Base-by-base conservation (phyloP, 2,888 invertebrate species). In the Dryadula phaetusa region DNA sequence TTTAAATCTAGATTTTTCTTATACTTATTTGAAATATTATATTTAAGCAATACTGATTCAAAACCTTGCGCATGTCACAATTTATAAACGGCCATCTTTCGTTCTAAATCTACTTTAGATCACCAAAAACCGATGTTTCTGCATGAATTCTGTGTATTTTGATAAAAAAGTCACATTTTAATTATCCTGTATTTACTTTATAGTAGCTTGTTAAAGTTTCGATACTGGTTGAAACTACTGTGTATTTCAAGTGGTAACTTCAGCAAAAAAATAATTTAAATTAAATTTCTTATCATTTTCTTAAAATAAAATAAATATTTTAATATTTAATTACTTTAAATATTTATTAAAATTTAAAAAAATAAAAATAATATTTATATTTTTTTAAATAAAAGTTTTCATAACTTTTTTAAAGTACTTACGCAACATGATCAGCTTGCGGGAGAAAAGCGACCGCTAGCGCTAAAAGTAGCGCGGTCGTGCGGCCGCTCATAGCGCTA, bases 401-500 rank as follows among this genome's bases (percentile, higher is more conserved):
- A 14, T 8, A 54, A 22, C 8, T 71, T 71, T 28, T 7, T 18
- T 14, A 52, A 66, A 34, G 75, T 92, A 95, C 94, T 95, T 83
- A 95, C 94, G 94, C 94, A 85, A 94, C 94, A 85, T 93, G 93
- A 83, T 94, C 92, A 75, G 90, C 92, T 81, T 93, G 93, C 78
- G 94, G 94, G 78, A 94, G 86, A 77, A 94, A 90, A 78, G 94
- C 92, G 81, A 93, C 90, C 85, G 93, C 93, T 84, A 95, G 92
- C 90, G 93, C 93, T 90, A 94, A 92, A 85, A 94, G 92, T 4
- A 65, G 60, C 92, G 94, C 94, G 86, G 87, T 88, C 86, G 88
- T 92, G 92, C 94, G 93, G 91, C 89, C 88, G 86, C 87, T 90
- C 92, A 92, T 92, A 82, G 77, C 86, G 85, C 84, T 83, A 78